Percentiles rank a stretch among this genome's conserved stretches.
Evolutionary conservation across 2,888 invertebrate genomes (phyloP).

Genomic region (Schizaphis graminum): DNA sequence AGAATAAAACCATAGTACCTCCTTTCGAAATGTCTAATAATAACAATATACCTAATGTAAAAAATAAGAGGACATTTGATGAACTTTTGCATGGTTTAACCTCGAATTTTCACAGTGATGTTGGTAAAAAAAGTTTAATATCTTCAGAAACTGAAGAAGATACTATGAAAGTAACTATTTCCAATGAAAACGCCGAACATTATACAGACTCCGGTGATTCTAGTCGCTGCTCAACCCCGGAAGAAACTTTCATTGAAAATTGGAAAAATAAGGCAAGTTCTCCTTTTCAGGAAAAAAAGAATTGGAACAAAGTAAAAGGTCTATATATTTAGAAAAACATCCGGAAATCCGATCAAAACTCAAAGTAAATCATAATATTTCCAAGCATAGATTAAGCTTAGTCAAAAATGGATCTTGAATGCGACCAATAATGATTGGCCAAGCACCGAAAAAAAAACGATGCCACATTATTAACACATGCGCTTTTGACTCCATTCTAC

Average conservation of each 20-base stretch:
- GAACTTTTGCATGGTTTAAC: no score
- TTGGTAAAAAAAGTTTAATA: no score
- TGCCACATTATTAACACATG: neutral
- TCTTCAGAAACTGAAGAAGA: neutral
- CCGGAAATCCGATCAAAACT: neutral
- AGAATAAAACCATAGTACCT: neutral
- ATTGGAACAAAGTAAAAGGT: neutral
- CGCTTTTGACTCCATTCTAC: neutral
- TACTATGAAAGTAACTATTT: neutral
- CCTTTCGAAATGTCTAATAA: neutral
- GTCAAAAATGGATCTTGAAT: neutral
- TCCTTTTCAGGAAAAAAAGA: neutral
- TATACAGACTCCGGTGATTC: neutral
- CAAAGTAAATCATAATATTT: neutral
- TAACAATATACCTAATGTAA: no score
- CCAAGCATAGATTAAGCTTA: neutral
- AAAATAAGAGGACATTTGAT: no score
- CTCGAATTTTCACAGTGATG: no score
- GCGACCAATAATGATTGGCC: neutral
- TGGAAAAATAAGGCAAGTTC: neutral
- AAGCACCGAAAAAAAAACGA: neutral
- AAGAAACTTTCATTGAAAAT: neutral
- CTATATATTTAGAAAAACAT: neutral
- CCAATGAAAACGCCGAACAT: neutral
- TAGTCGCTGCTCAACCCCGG: neutral